Evolutionary conservation across 1,140 invertebrate species (phyloP), one percentile per base, ranked within the genome.

Genomic region (Magallana ariakensis): DNA sequence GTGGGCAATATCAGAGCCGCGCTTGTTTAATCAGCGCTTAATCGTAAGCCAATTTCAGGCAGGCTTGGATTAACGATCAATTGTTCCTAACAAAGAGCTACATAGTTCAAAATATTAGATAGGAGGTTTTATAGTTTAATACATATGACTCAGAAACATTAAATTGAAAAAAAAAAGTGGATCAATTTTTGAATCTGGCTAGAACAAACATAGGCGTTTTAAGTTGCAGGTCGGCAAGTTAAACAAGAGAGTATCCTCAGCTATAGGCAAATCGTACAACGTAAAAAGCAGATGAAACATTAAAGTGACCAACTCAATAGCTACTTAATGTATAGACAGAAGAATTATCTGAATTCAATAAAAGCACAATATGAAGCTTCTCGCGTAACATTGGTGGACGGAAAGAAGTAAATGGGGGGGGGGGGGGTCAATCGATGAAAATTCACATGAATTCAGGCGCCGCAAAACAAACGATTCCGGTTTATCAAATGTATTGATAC

Each of bases 301-400:
- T 2, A 75, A 75, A 75, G 33, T 75, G 66, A 75, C 22, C 66
- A 75, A 46, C 33, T 46, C 33, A 46, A 60, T 60, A 60, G 26
- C 66, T 22, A 75, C 66, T 75, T 75, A 75, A 26, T 75, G 22
- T 75, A 1, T 75, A 10, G 15, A 60, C 58, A 60, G 13, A 11
- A n/a, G n/a, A n/a, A 60, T n/a, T 13, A 75, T 75, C 13, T 15
- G 66, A 75, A 75, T 75, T 75, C 66, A 75, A 75, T 75, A 75
- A 75, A 66, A 75, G 9, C 11, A 70, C 66, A 75, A 26, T 75
- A 75, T 26, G 7, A 46, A 13, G 11, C 15, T 62, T 75, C 33
- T 26, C 66, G 33, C 33, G 33, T 46, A 46, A 46, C 33, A 46
- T 5, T 0, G 33, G 11, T 75, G 66, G 22, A 26, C 66, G 66